Conservation (phyloP, 2,888 invertebrate species). For the Periphyllus acericola region DNA sequence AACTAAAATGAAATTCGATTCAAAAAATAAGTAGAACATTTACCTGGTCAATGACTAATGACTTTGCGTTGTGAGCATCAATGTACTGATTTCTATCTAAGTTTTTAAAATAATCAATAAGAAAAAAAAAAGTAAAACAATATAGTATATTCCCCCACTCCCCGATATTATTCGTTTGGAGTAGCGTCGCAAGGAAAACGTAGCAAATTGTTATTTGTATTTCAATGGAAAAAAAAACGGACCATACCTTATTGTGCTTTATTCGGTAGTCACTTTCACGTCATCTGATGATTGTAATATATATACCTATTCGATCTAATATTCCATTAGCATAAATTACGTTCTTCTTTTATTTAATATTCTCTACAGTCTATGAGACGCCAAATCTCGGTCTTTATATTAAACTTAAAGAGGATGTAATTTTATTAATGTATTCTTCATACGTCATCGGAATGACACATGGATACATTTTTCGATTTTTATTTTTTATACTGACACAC, state of each 20-base stretch:
- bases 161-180: too few relatives aligned
- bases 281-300: background rate
- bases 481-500: too few relatives aligned
- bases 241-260: background rate
- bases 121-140: too few relatives aligned
- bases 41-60: too few relatives aligned
- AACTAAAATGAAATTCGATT: too few relatives aligned
- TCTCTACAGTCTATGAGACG: background rate
- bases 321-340: slow-evolving; percentile 29
- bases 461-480: background rate
- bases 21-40: too few relatives aligned
- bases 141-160: too few relatives aligned
- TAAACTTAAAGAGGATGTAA: background rate
- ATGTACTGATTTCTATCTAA: too few relatives aligned
- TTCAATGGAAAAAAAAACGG: background rate
- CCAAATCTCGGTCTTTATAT: background rate
- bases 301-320: background rate
- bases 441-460: background rate
- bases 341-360: background rate
- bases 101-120: too few relatives aligned
- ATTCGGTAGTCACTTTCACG: background rate
- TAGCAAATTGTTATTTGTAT: slow-evolving; percentile 1
- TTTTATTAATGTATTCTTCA: background rate
- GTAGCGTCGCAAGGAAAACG: background rate
- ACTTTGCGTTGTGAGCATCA: too few relatives aligned